These are phyloP conservation scores for Gopherus flavomarginatus DNA, from an alignment of 2,113 vertebrate species.

Conservation along the genomic window DNA sequence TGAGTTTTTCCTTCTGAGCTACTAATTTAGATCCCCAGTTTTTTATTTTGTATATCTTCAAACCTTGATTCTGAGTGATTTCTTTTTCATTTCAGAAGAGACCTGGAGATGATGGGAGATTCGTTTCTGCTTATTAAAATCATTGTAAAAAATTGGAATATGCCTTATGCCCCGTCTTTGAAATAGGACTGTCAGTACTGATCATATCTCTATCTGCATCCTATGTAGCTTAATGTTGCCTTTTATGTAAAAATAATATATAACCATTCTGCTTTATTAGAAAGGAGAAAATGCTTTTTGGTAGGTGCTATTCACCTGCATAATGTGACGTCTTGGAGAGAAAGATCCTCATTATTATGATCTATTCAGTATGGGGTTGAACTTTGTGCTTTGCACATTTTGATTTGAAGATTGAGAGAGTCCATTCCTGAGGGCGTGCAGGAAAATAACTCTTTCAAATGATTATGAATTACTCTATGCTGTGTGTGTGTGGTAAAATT, in stretches of 20 bases:
- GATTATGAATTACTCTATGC: conserved; percentile 61
- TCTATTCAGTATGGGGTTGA: conserved; percentile 14
- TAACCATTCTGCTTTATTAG: conserved; percentile 13
- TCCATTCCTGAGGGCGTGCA: background rate
- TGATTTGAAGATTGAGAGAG: conserved; percentile 58
- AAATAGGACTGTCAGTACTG: background rate
- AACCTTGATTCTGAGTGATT: background rate
- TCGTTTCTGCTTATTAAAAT: background rate
- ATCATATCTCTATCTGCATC: background rate
- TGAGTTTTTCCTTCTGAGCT: background rate
- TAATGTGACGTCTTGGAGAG: conserved; percentile 25
- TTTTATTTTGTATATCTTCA: background rate
- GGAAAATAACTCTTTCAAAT: conserved; percentile 27
- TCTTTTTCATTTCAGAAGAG: background rate
- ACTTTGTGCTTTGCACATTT: conserved; percentile 39
- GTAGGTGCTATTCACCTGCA: background rate
- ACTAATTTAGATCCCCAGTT: background rate
- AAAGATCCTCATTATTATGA: conserved; percentile 59
- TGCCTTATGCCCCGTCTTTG: background rate
- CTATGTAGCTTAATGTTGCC: background rate
- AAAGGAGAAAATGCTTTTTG: conserved; percentile 12
- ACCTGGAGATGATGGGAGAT: background rate
- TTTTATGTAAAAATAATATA: background rate
- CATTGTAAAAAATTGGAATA: background rate
- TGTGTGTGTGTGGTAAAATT: conserved; percentile 4